Conservation (phyloP, 2,797 vertebrate species). For the Manis crassicaudata region DNA sequence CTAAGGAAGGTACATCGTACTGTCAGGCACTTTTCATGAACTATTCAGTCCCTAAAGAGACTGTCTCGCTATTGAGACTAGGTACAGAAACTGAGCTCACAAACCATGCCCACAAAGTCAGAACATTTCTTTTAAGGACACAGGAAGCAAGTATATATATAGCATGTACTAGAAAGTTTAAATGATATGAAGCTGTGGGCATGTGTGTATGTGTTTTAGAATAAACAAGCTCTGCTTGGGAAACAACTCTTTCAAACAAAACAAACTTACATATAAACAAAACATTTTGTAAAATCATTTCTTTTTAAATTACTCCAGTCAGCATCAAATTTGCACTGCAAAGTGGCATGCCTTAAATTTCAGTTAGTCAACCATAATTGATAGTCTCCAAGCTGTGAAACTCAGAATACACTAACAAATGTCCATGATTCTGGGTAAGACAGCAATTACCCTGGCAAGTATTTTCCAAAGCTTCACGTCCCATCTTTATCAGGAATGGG, state of each 20-base stretch:
- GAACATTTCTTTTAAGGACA: not conserved
- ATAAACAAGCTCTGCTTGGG: not conserved
- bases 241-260: constrained; percentile 42
- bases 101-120: not conserved
- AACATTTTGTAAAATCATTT: not conserved
- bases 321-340: not conserved
- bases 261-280: not conserved
- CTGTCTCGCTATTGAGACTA: not conserved
- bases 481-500: not conserved
- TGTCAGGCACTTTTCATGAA: not conserved
- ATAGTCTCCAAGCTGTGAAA: not conserved
- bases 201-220: not conserved
- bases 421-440: not conserved
- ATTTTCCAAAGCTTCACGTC: not conserved
- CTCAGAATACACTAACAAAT: not conserved
- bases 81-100: not conserved
- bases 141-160: not conserved
- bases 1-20: not conserved
- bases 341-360: not conserved
- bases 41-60: not conserved
- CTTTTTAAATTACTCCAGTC: not conserved
- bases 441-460: not conserved
- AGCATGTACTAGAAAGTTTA: not conserved
- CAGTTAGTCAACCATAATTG: not conserved
- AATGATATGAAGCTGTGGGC: not conserved